Evolutionary conservation across 37 sponge, comb jelly and placozoan species (phyloP), one percentile per base, ranked within the genome.

Genomic region (Ephydatia muelleri): DNA sequence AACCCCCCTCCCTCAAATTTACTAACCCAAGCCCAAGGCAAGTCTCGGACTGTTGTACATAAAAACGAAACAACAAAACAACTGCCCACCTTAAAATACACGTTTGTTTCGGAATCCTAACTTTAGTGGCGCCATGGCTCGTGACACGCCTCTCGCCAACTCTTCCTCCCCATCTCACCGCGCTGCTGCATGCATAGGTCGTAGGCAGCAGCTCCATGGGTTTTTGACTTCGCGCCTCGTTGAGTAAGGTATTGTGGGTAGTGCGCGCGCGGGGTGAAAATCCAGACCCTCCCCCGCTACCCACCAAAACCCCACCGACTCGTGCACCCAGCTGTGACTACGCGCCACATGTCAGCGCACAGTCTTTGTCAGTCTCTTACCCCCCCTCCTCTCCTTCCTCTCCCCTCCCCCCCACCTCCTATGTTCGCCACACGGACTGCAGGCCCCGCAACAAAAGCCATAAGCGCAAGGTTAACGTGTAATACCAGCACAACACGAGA

Each of bases 161-260:
- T 14, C 1, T 14, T 11, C 57, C n/a, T n/a, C n/a, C 19, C 9
- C 57, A 11, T 14, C 57, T 14, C 57, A 16, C 57, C 16, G 57
- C 57, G 57, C 57, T 57, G 57, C 57, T 57, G 57, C 57, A 57
- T 21, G 19, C 57, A 11, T 19, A 11, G 57, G 57, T 57, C 1
- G 19, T 14, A 57, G 19, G 1, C 57, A 57, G 57, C 57, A 57
- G 57, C 57, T 57, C 57, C 57, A 57, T 57, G 57, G 57, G 16
- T 14, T 57, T n/a, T 1, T 57, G 19, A 57, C 57, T 57, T 11
- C 57, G 57, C 57, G 57, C 57, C 16, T 57, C 57, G 57, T 57
- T 57, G 57, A 57, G 57, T 57, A 57, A 57, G 57, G 57, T 57
- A 57, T 57, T 57, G 57, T 57, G 57, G n/a, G n/a, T n/a, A n/a